A percentile compares a stretch with the other conserved stretches of the same genome.
Conservation (phyloP, 2,113 vertebrate species). For the Gavialis gangeticus region DNA sequence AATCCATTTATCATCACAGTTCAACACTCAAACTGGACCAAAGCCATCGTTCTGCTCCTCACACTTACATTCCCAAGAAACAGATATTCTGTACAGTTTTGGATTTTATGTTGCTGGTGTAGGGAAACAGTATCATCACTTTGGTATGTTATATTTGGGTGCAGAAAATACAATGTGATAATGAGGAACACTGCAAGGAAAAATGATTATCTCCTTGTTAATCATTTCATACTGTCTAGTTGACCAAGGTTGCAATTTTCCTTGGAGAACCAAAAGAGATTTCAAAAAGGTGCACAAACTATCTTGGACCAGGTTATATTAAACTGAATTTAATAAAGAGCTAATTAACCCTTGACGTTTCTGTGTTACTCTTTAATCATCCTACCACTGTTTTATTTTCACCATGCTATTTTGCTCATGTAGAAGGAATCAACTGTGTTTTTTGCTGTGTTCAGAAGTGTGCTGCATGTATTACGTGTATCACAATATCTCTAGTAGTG, state of each 20-base stretch:
- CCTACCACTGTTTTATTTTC: not conserved
- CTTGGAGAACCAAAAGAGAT: not conserved
- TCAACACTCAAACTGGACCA: slow-evolving; percentile 25
- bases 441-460: accelerated
- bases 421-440: not conserved
- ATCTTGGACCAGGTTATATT: not conserved
- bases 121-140: not conserved
- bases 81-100: slow-evolving; percentile 16
- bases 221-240: not conserved
- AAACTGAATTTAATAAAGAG: not conserved
- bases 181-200: slow-evolving; percentile 12
- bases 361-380: not conserved
- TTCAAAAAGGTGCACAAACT: not conserved
- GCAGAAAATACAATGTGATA: not conserved
- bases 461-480: not conserved
- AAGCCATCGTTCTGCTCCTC: slow-evolving; percentile 4
- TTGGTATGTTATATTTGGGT: not conserved
- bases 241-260: not conserved
- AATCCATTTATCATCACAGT: slow-evolving; percentile 63
- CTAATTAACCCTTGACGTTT: not conserved
- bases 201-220: slow-evolving; percentile 32
- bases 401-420: not conserved
- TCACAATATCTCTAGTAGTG: not conserved
- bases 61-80: slow-evolving; percentile 5
- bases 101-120: not conserved